Evolutionary conservation across 2,888 invertebrate genomes (phyloP), one percentile per base, ranked within the genome.

Genomic region (Tiliacea citrago): DNA sequence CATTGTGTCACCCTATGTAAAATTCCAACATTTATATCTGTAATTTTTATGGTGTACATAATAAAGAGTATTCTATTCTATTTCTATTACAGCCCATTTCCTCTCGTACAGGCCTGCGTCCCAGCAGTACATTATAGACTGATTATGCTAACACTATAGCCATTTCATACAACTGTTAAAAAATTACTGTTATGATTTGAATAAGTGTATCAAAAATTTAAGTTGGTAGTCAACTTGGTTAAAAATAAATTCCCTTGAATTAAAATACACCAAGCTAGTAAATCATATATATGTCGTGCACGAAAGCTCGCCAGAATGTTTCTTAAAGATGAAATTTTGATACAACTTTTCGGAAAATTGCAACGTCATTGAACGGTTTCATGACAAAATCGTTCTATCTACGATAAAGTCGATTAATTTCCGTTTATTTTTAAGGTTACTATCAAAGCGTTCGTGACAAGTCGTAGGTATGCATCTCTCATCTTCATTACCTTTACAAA

Each of bases 401-500:
- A 29, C 12, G 4, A 72, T 21, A 47, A 47, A 7, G 8, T 21
- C 47, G 1, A 29, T 55, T 61, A 5, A 55, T 47, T 18, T 29
- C 4, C 7, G 18, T 49, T 45, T 47, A n/a, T 16, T 16, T 76
- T 24, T 1, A 60, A 60, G 60, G 45, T 65, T 6, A 6, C 18
- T 18, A 51, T 13, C 16, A 58, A 65, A 13, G 8, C 58, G 21
- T 47, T 18, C 0, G 35, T 35, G 58, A 55, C 21, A 35, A 49
- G 75, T 75, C 57, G 47, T 72, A 35, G 21, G 51, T 55, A 65
- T 70, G 42, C 65, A 75, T 63, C 49, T 63, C 49, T 63, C 79
- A 60, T 63, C 58, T 68, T 60, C 63, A 81, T 81, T 81, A 72
- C 62, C 42, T 67, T 76, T 42, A 80, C 80, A 81, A 77, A 77